These are phyloP conservation scores for Podarcis siculus DNA, from an alignment of 2,797 vertebrate genomes.

Conservation along the genomic window DNA sequence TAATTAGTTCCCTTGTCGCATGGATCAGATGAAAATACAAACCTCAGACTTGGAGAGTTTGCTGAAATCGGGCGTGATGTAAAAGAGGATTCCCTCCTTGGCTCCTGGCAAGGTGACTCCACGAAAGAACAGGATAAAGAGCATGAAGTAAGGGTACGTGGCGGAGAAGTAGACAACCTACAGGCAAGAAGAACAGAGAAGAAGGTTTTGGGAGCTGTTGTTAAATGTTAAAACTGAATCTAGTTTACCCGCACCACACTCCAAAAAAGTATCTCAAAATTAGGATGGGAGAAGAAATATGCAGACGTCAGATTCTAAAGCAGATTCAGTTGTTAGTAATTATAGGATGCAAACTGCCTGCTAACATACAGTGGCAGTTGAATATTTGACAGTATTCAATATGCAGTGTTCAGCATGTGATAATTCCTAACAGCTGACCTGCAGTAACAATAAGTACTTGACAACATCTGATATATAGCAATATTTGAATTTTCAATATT, in stretches of 20 bases:
- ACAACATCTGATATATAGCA: neutral
- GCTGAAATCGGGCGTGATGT: constrained; percentile 90
- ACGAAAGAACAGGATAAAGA: constrained; percentile 91
- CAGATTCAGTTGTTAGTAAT: neutral
- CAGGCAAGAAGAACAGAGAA: constrained; percentile 13
- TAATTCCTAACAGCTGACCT: neutral
- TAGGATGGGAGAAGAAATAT: too few species aligned
- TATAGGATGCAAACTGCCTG: neutral
- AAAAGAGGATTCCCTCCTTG: constrained; percentile 90
- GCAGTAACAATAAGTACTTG: neutral
- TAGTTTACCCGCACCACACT: neutral
- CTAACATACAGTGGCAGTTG: neutral
- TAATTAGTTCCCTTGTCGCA: neutral
- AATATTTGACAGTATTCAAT: neutral
- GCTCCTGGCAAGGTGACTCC: constrained; percentile 90
- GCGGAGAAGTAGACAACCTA: constrained; percentile 95
- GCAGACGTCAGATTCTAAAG: too few species aligned
- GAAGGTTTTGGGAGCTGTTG: neutral
- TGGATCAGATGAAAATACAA: neutral
- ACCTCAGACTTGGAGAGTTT: constrained; percentile 89
- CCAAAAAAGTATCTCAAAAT: neutral
- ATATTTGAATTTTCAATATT: too few species aligned
- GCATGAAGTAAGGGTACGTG: constrained; percentile 93
- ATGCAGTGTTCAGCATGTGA: neutral
- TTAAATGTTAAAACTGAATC: neutral